A percentile compares a stretch with the other conserved stretches of the same genome.
Conservation (phyloP, 2,113 vertebrate species). For the Cheirogaleus medius region DNA sequence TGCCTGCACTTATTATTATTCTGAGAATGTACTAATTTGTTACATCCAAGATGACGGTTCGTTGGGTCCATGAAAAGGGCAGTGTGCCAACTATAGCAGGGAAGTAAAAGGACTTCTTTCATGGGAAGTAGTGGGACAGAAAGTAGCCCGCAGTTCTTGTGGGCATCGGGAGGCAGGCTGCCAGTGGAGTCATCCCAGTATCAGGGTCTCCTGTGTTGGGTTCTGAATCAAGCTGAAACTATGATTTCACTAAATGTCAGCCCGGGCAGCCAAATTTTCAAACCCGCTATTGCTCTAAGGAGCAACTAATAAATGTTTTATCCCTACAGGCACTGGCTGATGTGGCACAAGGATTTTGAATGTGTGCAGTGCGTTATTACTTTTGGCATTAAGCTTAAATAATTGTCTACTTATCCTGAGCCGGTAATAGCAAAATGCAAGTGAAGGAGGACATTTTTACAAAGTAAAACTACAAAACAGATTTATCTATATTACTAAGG, state of each 20-base stretch:
- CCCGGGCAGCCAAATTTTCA: constrained; percentile 85
- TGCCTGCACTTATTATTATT: constrained; percentile 98
- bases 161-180: constrained; percentile 83
- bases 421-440: constrained; percentile 84
- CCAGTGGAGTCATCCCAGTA: constrained; percentile 85
- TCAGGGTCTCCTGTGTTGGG: constrained; percentile 80
- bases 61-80: constrained; percentile 92
- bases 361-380: constrained; percentile 83
- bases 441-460: constrained; percentile 83
- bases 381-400: constrained; percentile 86
- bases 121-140: constrained; percentile 90
- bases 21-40: constrained; percentile 99
- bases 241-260: constrained; percentile 86
- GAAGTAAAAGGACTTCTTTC: constrained; percentile 90
- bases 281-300: constrained; percentile 83
- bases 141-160: constrained; percentile 86
- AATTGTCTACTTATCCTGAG: constrained; percentile 88
- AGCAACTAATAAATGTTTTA: constrained; percentile 85
- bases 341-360: constrained; percentile 83
- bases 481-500: constrained; percentile 84
- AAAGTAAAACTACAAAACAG: constrained; percentile 86
- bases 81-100: constrained; percentile 86
- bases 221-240: constrained; percentile 83
- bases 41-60: constrained; percentile 98
- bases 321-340: constrained; percentile 81